These are phyloP conservation scores for Rhingia rostrata DNA, from an alignment of 2,888 invertebrate genomes.

Conservation along the genomic window DNA sequence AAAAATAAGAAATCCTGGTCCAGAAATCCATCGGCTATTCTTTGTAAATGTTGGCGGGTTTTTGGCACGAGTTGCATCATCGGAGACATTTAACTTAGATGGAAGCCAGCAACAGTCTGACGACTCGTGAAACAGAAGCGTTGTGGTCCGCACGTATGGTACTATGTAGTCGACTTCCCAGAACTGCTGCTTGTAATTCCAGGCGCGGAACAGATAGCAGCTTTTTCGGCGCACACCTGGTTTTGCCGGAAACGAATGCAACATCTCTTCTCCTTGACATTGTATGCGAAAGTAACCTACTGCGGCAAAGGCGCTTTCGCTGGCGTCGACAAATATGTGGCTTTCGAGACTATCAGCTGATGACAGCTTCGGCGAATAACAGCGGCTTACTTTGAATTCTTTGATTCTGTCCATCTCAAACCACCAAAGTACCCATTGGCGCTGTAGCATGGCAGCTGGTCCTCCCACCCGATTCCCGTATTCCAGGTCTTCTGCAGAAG, in stretches of 20 bases:
- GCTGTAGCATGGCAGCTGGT: conserved; percentile 1
- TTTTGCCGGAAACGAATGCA: conserved; percentile 34
- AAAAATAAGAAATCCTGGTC: conserved; percentile 7
- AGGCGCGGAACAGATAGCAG: not conserved
- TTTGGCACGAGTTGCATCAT: not conserved
- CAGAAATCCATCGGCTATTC: conserved; percentile 20
- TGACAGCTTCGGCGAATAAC: conserved; percentile 17
- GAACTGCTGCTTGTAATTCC: not conserved
- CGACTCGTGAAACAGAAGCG: no score
- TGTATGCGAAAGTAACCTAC: not conserved
- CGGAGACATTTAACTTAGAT: conserved; percentile 14
- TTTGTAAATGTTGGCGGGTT: not conserved
- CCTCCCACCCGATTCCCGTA: conserved; percentile 11
- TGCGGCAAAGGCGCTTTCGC: conserved; percentile 25
- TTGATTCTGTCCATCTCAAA: not conserved
- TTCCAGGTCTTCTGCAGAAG: conserved; percentile 11
- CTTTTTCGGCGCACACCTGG: not conserved
- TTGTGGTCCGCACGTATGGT: no score
- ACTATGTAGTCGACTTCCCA: no score
- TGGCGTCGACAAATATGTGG: conserved; percentile 35
- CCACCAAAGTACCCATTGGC: conserved; percentile 27
- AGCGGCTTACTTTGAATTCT: conserved; percentile 5
- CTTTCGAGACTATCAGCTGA: conserved; percentile 1
- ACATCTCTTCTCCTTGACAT: conserved; percentile 12
- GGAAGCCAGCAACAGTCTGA: conserved; percentile 7